These are phyloP conservation scores for Antrozous pallidus DNA, from an alignment of 2,797 vertebrate genomes.

Conservation along the genomic window DNA sequence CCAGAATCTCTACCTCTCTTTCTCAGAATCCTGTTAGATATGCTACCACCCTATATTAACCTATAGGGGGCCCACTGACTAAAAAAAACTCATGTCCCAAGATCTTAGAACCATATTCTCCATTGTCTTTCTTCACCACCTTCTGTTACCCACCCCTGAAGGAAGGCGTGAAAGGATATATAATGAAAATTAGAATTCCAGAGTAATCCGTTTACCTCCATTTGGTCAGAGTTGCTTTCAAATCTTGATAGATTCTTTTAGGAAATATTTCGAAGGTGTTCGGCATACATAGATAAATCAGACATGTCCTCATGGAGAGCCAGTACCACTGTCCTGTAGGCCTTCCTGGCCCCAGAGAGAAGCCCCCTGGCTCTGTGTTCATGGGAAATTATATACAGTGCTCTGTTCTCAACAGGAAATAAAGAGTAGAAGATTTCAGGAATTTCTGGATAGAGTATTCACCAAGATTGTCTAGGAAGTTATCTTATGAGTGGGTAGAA, in stretches of 20 bases:
- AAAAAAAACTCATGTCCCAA: background rate
- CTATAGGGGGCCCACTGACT: background rate
- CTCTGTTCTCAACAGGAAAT: background rate
- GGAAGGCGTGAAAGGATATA: background rate
- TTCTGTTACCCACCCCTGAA: background rate
- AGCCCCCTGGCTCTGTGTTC: background rate
- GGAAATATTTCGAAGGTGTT: background rate
- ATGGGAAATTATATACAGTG: background rate
- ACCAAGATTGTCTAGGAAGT: background rate
- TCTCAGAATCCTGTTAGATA: background rate
- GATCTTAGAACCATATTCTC: background rate
- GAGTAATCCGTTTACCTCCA: background rate
- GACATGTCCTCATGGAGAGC: background rate
- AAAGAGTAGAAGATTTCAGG: background rate
- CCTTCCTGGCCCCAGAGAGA: background rate
- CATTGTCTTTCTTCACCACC: background rate
- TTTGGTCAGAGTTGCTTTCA: background rate
- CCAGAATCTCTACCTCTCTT: background rate
- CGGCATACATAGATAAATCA: background rate
- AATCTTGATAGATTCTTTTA: conserved; percentile 11
- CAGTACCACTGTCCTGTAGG: background rate
- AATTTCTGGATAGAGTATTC: background rate
- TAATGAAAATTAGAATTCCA: conserved; percentile 9
- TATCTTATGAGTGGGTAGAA: background rate
- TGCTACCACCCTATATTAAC: background rate